These are phyloP conservation scores for Peromyscus polionotus DNA, from an alignment of 2,113 vertebrate species.

Conservation along the genomic window DNA sequence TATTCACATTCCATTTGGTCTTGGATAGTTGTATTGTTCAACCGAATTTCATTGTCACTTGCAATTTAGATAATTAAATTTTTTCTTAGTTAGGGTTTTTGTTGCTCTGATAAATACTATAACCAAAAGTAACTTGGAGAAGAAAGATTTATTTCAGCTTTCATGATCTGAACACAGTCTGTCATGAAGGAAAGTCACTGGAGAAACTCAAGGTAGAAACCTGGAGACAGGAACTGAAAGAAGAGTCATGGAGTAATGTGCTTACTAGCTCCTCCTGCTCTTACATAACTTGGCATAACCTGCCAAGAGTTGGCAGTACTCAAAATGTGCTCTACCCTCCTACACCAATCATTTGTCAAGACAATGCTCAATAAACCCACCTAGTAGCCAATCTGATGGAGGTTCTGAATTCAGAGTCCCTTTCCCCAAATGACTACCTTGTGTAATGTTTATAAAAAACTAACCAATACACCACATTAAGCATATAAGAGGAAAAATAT, in stretches of 20 bases:
- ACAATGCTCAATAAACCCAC: not conserved
- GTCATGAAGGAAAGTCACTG: not conserved
- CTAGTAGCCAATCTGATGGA: not conserved
- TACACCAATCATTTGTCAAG: not conserved
- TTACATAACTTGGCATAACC: not conserved
- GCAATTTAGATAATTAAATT: not conserved
- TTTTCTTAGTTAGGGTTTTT: not conserved
- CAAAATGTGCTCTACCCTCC: fast-evolving
- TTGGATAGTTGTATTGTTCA: not conserved
- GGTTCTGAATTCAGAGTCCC: not conserved
- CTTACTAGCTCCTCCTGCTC: not conserved
- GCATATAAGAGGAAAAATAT: not conserved
- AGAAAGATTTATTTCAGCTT: not conserved
- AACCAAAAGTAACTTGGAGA: not conserved
- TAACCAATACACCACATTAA: not conserved
- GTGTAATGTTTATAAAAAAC: not conserved
- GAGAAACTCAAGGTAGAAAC: not conserved
- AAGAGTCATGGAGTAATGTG: not conserved
- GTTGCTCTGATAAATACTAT: not conserved
- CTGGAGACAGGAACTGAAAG: too few relatives aligned
- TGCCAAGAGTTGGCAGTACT: not conserved
- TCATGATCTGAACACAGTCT: not conserved
- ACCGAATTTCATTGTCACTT: not conserved
- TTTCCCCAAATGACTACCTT: not conserved
- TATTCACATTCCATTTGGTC: not conserved